These are phyloP conservation scores for Podarcis muralis DNA, from an alignment of 2,113 vertebrate species.

Conservation along the genomic window DNA sequence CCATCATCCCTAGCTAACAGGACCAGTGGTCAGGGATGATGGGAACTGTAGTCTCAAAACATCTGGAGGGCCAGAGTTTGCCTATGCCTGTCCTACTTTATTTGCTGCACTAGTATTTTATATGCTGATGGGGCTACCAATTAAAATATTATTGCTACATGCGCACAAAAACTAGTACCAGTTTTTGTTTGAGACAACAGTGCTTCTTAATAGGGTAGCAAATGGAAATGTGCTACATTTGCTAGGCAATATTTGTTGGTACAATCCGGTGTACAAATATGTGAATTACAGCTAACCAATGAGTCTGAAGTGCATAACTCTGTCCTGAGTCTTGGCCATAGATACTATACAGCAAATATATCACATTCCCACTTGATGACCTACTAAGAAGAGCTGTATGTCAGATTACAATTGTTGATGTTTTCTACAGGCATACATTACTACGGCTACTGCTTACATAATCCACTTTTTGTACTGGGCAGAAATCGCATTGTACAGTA, in stretches of 20 bases:
- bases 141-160: neutral
- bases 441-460: neutral
- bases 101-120: too few species aligned
- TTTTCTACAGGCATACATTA: neutral
- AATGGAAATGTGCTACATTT: neutral
- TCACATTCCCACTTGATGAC: neutral
- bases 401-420: neutral
- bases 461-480: neutral
- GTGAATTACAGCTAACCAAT: neutral
- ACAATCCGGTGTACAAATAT: neutral
- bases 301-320: neutral
- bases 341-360: neutral
- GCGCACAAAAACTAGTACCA: neutral
- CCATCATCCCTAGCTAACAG: too few species aligned
- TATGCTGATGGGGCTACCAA: too few species aligned
- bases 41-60: too few species aligned
- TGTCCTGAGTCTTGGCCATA: neutral
- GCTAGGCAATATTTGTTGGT: neutral
- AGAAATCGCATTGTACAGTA: neutral
- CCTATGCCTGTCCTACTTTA: too few species aligned
- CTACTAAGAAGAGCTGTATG: neutral
- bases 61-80: too few species aligned
- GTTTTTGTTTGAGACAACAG: neutral
- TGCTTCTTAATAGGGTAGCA: neutral
- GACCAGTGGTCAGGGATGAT: too few species aligned